These are phyloP conservation scores for Glyptemys insculpta DNA, from an alignment of 2,797 vertebrate species.

Conservation along the genomic window DNA sequence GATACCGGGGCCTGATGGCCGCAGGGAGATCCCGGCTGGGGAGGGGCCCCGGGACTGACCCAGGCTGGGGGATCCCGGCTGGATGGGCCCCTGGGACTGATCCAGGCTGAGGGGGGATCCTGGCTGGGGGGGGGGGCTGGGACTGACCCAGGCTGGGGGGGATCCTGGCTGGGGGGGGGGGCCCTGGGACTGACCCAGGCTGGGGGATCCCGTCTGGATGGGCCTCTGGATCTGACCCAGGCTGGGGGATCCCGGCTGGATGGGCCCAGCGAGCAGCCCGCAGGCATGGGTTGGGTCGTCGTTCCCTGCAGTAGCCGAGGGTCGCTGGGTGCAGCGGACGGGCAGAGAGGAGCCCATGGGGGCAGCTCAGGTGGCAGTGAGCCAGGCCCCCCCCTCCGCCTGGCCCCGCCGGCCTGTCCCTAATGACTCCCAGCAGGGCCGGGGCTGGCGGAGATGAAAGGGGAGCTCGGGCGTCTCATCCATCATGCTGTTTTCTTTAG, in stretches of 20 bases:
- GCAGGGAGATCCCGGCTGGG: too few relatives aligned
- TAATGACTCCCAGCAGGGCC: conserved; percentile 82
- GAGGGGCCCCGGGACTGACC: not conserved
- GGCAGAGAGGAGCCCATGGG: not conserved
- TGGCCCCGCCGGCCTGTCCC: not conserved
- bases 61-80: not conserved
- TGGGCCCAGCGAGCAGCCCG: too few relatives aligned
- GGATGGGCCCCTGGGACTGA: too few relatives aligned
- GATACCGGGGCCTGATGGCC: too few relatives aligned
- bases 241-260: too few relatives aligned
- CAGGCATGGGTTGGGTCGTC: too few relatives aligned
- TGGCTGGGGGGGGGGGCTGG: too few relatives aligned
- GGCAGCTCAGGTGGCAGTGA: not conserved
- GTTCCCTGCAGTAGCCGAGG: too few relatives aligned
- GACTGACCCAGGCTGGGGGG: too few relatives aligned
- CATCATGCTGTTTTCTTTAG: conserved; percentile 88
- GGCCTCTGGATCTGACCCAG: not conserved
- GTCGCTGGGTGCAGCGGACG: too few relatives aligned
- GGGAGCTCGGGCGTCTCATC: conserved; percentile 83
- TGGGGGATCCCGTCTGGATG: not conserved
- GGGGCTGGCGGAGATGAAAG: conserved; percentile 86
- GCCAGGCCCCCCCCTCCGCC: not conserved
- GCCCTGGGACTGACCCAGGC: too few relatives aligned
- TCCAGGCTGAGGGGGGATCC: rapidly evolving
- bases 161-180: too few relatives aligned